phyloP scores from a whole-genome alignment of 1,140 invertebrate genomes.

The Aphaenogaster ashmeadi region DNA sequence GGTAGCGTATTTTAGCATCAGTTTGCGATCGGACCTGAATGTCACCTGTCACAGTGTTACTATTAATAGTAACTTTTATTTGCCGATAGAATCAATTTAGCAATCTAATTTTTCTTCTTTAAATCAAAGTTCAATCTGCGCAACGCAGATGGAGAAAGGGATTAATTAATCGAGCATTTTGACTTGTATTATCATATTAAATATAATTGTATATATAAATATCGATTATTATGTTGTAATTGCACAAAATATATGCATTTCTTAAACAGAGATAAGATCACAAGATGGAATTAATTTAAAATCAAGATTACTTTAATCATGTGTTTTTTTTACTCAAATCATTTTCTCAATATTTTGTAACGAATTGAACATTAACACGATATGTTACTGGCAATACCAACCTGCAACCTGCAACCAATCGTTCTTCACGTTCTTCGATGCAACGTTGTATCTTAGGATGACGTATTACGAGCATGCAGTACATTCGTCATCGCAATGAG shows the following conservation, averaged over 20 bases:
- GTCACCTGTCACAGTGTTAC: conserved; percentile 49
- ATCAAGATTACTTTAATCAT: background rate
- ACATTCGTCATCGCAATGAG: conserved; percentile 50
- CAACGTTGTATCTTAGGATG: conserved; percentile 53
- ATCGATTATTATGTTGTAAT: background rate
- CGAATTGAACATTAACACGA: background rate
- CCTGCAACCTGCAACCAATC: conserved; percentile 72
- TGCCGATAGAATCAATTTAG: background rate
- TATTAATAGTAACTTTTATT: conserved; percentile 10
- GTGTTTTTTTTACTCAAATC: background rate
- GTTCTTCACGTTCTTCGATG: conserved; percentile 61
- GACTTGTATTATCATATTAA: background rate
- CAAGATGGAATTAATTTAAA: background rate
- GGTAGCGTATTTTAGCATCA: conserved; percentile 68
- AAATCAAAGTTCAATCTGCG: background rate
- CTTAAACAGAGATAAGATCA: background rate
- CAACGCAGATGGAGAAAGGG: background rate
- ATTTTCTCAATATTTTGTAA: background rate
- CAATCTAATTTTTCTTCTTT: background rate
- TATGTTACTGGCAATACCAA: conserved; percentile 26
- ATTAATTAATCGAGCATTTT: conserved; percentile 4
- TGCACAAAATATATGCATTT: background rate
- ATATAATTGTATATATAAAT: background rate
- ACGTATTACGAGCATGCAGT: conserved; percentile 37
- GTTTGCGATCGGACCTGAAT: background rate